A percentile compares a stretch with the other conserved stretches of the same genome.
These are phyloP conservation scores for Colistium nudipinnis DNA, from an alignment of 2,113 vertebrate genomes.

Conservation along the genomic window DNA sequence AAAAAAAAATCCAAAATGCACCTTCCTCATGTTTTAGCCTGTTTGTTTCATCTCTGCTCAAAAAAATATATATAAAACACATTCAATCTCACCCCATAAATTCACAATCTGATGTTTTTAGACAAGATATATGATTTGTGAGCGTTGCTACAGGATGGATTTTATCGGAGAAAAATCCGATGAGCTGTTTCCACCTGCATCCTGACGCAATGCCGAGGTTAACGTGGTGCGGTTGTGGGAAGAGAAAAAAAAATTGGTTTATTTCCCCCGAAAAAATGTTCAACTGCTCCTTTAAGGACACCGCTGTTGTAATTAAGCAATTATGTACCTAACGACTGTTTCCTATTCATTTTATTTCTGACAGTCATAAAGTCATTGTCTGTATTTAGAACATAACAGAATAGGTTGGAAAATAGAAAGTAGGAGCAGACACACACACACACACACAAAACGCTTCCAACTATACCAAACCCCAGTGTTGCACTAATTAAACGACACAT, in stretches of 20 bases:
- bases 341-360: conserved; percentile 45
- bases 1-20: background rate
- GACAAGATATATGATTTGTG: background rate
- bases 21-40: background rate
- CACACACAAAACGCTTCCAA: background rate
- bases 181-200: background rate
- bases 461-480: conserved; percentile 3
- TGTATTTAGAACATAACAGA: conserved; percentile 38
- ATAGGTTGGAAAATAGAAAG: conserved; percentile 31
- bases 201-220: too few species aligned
- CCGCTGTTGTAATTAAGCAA: conserved; percentile 1
- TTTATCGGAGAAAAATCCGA: too few species aligned
- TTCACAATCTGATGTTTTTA: background rate
- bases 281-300: conserved; percentile 4
- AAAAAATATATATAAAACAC: background rate
- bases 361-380: conserved; percentile 36
- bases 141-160: background rate
- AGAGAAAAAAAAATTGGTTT: too few species aligned
- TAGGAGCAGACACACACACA: conserved; percentile 14
- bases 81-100: background rate
- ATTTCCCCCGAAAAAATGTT: conserved; percentile 6
- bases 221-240: too few species aligned
- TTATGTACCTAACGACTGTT: conserved; percentile 18
- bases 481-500: conserved; percentile 50
- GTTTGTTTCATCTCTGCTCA: background rate